A percentile compares a stretch with the other conserved stretches of the same genome.
phyloP scores from a whole-genome alignment of 1,140 invertebrate species.

The Patella vulgata region DNA sequence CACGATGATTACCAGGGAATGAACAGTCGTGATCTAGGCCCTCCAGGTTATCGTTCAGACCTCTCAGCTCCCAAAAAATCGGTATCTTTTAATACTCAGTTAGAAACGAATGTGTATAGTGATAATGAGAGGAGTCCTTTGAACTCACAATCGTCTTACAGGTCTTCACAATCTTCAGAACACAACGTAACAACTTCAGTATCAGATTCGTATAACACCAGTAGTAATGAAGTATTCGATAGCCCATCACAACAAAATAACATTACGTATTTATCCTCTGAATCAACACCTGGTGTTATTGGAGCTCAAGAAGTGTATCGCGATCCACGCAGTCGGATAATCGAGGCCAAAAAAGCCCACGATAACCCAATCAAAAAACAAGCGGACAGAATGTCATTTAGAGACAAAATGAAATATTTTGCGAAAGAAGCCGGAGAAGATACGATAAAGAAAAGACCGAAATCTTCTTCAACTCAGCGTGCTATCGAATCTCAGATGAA shows the following conservation, averaged over 20 bases:
- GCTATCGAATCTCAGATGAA: conserved; percentile 62
- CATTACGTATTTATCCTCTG: conserved; percentile 40
- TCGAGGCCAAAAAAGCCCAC: conserved; percentile 56
- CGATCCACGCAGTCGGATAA: conserved; percentile 65
- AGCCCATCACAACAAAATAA: conserved; percentile 22
- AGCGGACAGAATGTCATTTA: conserved; percentile 61
- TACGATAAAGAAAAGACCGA: conserved; percentile 60
- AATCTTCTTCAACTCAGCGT: conserved; percentile 59
- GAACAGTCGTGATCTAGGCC: too few species aligned
- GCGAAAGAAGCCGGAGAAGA: conserved; percentile 65
- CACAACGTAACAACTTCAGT: conserved; percentile 31
- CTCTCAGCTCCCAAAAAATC: conserved; percentile 55
- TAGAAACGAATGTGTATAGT: conserved; percentile 43
- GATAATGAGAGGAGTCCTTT: conserved; percentile 40
- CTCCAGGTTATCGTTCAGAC: conserved; percentile 10
- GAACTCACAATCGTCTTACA: conserved; percentile 33
- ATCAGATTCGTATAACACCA: conserved; percentile 11
- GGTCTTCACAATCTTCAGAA: conserved; percentile 20
- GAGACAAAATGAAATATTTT: conserved; percentile 69
- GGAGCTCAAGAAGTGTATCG: conserved; percentile 69
- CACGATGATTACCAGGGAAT: too few species aligned
- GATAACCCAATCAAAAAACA: conserved; percentile 31
- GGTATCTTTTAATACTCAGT: conserved; percentile 63
- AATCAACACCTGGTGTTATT: conserved; percentile 58
- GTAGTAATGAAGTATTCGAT: conserved; percentile 17